Base-by-base conservation (phyloP, 1,140 invertebrate species). In the Brachionus plicatilis region DNA sequence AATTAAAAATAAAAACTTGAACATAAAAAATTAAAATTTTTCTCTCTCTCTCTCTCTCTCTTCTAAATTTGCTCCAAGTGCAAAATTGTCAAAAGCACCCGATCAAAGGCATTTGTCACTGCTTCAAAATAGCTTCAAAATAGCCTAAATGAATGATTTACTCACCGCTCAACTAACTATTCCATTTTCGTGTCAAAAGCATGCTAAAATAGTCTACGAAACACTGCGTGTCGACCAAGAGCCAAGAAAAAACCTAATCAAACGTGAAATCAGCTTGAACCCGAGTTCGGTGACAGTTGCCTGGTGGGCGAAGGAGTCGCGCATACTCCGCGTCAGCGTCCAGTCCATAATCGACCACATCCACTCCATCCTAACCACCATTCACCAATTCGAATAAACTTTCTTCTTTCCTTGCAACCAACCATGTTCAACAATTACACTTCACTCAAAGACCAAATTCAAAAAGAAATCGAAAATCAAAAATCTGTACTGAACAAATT, bases 391-490 rank as follows among this genome's bases (percentile, higher is more conserved):
- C 12, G 79, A 68, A 65, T 29, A 65, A 37, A 0, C 1, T 6
- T 37, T 37, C n/a, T n/a, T 37, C 0, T 37, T 37, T 24, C 24
- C 1, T 24, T 24, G 24, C 27, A 1, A 20, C 24, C 12, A 47
- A 56, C 27, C 9, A 82, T 82, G 79, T 82, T 45, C 29, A 33
- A 24, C 24, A 82, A 65, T 47, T 82, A 82, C 41, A 60, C 79
- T 24, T 82, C 79, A 20, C 45, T 82, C 14, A 60, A 68, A 60
- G 79, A 82, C 20, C 43, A 43, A 82, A 82, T 82, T 12, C 29
- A 82, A 65, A 60, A 68, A 60, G 79, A 82, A 82, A 82, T 82
- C 79, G 65, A 82, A 60, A 68, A 82, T 82, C 79, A 82, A 82
- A 82, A 65, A 47, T 65, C 53, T 45, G 79, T 82, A 12, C 41